Evolutionary conservation across 2,888 invertebrate species (phyloP), one percentile per base, ranked within the genome.

Genomic region (Melieria picta): DNA sequence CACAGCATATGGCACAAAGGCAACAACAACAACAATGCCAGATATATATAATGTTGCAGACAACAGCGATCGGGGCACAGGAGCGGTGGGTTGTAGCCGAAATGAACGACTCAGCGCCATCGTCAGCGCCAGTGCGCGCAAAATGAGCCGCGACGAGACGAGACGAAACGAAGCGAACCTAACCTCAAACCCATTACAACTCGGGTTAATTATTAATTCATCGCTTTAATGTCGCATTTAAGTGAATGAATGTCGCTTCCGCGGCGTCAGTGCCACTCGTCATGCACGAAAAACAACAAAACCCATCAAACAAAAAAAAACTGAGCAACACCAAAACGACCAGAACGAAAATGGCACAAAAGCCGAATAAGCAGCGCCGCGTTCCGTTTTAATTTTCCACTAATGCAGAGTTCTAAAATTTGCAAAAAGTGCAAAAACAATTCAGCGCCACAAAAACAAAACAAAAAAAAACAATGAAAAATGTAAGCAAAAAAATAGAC

Each of bases 151-250:
- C 52, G n/a, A 50, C 52, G 10, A n/a, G 10, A 50, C n/a, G n/a
- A 10, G n/a, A 50, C n/a, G 52, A n/a, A 42, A 61, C 13, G 42
- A 56, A 50, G 46, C 30, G 13, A 62, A 55, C 57, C 63, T 46
- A 46, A 62, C 56, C 69, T 64, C 69, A 64, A 55, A 60, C 61
- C 43, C 55, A 60, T 55, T 57, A 42, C 50, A 45, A 42, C n/a
- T 13, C 42, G 46, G 55, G 58, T 69, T 74, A 74, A 74, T 74
- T 74, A 74, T 63, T 68, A 72, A 74, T 74, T 72, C 74, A 72
- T 56, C 66, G 62, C 65, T 66, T 62, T 42, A 58, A 50, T 69
- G 16, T 10, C 47, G 63, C 69, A 56, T 63, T 63, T 63, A 61
- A 52, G 11, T 9, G 5, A 13, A 57, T 46, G 42, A 50, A 7